Conservation (phyloP, 2,888 invertebrate genomes). For the Mimachlamys varia region DNA sequence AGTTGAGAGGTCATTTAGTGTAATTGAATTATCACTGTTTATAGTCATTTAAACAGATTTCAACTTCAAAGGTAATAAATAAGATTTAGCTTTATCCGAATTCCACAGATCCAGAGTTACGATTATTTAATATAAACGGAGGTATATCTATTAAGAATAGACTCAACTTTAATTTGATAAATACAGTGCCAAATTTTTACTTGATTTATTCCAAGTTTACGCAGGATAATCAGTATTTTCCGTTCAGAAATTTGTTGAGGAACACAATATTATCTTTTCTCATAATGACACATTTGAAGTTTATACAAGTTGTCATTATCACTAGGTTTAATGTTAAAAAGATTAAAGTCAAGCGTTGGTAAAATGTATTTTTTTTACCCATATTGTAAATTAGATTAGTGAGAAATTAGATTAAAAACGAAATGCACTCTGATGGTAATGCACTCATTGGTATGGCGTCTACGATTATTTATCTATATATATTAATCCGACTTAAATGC, state of each 20-base stretch:
- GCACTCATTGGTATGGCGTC: too few relatives aligned
- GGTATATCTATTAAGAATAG: background rate
- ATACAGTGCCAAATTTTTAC: background rate
- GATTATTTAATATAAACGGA: background rate
- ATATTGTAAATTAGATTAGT: background rate
- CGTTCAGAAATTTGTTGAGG: background rate
- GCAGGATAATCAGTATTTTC: background rate
- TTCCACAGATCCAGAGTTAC: background rate
- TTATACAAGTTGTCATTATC: background rate
- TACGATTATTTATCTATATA: too few relatives aligned
- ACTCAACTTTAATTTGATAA: background rate
- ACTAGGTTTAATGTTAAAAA: too few relatives aligned
- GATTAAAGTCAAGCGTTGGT: background rate
- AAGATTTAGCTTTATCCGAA: conserved; percentile 6
- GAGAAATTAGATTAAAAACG: background rate
- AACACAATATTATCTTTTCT: background rate
- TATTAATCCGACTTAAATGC: too few relatives aligned
- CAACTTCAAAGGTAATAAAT: background rate
- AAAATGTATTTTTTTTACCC: background rate
- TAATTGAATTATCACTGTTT: background rate
- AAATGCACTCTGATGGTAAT: background rate
- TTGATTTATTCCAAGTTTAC: background rate
- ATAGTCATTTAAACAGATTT: background rate
- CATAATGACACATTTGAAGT: background rate
- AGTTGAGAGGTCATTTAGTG: background rate